Evolutionary conservation across 2,888 invertebrate genomes (phyloP).

Genomic region (Molorchus minor): DNA sequence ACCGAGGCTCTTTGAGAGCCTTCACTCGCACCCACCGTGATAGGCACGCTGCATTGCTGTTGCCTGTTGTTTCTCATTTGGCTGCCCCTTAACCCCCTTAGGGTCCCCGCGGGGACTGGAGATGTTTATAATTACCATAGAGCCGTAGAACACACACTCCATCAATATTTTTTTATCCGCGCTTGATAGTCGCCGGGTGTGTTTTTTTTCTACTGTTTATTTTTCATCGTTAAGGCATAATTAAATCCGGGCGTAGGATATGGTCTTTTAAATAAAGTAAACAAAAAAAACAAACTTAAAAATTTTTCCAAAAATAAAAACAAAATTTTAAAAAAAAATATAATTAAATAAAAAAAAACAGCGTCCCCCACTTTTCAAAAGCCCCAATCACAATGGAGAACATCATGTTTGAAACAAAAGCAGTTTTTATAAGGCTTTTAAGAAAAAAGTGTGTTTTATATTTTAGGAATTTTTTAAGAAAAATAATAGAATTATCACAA

Average conservation of each 20-base stretch:
- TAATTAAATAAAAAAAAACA: too few species aligned
- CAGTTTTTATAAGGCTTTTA: too few species aligned
- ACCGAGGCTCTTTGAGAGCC: conserved; percentile 33
- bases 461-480: too few species aligned
- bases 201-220: conserved; percentile 6
- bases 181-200: conserved; percentile 13
- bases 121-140: conserved; percentile 49
- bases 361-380: too few species aligned
- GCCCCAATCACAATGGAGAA: too few species aligned
- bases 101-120: conserved; percentile 35
- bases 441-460: too few species aligned
- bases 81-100: conserved; percentile 25
- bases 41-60: conserved; percentile 37
- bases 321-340: too few species aligned
- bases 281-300: too few species aligned
- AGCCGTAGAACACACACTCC: conserved; percentile 47
- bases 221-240: background rate
- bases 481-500: too few species aligned
- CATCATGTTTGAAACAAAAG: too few species aligned
- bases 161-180: conserved; percentile 46
- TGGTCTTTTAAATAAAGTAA: too few species aligned
- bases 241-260: background rate
- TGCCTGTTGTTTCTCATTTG: conserved; percentile 42
- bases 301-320: too few species aligned
- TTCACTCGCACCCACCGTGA: conserved; percentile 40